Conservation (phyloP, 2,888 invertebrate species). For the Dromius quadrimaculatus region DNA sequence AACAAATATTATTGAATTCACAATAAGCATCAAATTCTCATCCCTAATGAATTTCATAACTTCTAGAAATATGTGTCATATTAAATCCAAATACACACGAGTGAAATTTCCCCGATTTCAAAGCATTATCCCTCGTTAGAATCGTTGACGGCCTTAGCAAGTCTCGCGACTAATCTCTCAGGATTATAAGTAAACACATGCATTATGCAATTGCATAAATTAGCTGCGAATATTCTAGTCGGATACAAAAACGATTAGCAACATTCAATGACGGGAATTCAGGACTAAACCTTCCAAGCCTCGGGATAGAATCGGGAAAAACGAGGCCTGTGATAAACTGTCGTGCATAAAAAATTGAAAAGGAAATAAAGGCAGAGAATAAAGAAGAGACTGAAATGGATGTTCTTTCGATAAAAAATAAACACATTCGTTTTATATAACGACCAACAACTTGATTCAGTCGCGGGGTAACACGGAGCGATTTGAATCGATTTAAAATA, state of each 20-base stretch:
- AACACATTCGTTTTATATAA: conserved; percentile 42
- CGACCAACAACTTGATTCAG: too few relatives aligned
- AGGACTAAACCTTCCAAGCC: conserved; percentile 5
- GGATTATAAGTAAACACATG: conserved; percentile 39
- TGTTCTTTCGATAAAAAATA: conserved; percentile 44
- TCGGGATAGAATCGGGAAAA: not conserved
- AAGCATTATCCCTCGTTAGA: conserved; percentile 17
- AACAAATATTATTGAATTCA: too few relatives aligned
- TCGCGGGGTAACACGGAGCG: too few relatives aligned
- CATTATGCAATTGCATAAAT: conserved; percentile 37
- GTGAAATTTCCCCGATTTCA: conserved; percentile 20
- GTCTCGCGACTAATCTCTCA: conserved; percentile 2
- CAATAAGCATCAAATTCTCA: too few relatives aligned
- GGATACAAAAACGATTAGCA: conserved; percentile 39
- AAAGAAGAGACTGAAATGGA: conserved; percentile 38
- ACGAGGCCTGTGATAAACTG: conserved; percentile 39
- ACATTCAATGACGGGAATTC: conserved; percentile 18
- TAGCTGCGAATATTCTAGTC: not conserved
- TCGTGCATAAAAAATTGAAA: conserved; percentile 45
- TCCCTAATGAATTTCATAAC: too few relatives aligned
- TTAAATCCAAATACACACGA: conserved; percentile 14
- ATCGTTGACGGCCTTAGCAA: conserved; percentile 10
- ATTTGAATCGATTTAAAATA: too few relatives aligned
- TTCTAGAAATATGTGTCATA: too few relatives aligned
- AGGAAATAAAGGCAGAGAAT: conserved; percentile 44